Evolutionary conservation across 2,797 vertebrate species (phyloP).

Genomic region (Pitangus sulphuratus): DNA sequence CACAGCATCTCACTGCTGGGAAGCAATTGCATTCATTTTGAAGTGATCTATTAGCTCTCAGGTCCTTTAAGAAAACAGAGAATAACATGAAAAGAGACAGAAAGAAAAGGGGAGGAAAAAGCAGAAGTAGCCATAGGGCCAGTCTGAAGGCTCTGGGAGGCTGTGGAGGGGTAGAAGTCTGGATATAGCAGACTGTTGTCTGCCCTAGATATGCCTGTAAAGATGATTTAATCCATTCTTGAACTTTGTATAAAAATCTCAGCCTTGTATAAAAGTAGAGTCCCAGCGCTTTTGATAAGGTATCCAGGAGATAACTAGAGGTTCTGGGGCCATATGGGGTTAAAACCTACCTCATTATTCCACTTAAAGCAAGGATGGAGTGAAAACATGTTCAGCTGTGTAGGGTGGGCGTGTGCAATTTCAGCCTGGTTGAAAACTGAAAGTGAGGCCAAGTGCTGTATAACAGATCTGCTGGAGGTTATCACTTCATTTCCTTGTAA

Average conservation of each 20-base stretch:
- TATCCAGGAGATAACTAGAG: neutral
- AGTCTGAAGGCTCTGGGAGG: neutral
- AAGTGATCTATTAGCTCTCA: conserved; percentile 54
- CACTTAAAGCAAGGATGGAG: neutral
- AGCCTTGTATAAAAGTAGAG: neutral
- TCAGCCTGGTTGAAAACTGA: neutral
- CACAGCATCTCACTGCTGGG: conserved; percentile 14
- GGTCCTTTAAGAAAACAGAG: conserved; percentile 18
- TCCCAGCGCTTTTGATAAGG: neutral
- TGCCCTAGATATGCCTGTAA: neutral
- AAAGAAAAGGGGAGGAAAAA: neutral
- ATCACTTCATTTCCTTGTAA: neutral
- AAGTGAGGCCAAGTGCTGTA: neutral
- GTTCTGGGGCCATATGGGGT: neutral
- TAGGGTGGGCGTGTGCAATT: neutral
- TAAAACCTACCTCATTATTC: neutral
- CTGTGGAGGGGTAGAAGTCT: neutral
- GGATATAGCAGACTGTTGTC: neutral
- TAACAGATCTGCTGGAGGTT: neutral
- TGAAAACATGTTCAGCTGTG: neutral
- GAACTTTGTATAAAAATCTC: neutral
- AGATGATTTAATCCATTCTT: neutral
- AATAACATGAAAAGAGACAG: conserved; percentile 14
- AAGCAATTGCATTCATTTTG: conserved; percentile 35
- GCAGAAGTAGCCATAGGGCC: neutral